Evolutionary conservation across 2,797 vertebrate genomes (phyloP), one percentile per base, ranked within the genome.

Genomic region (Lacerta agilis): DNA sequence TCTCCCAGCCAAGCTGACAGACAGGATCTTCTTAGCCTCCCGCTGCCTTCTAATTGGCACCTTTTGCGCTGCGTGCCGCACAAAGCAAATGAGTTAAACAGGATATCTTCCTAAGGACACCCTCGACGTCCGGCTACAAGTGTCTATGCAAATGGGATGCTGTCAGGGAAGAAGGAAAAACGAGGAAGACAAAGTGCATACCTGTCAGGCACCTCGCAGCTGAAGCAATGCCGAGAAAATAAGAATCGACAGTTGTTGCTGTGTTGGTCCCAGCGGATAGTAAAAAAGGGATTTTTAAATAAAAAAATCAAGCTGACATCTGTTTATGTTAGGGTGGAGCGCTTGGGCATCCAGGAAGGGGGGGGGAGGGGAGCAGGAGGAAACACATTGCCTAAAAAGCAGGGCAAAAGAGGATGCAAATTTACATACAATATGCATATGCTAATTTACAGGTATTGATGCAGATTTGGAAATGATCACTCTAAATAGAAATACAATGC

Each of bases 1-100:
- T 90, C 71, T 87, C 82, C 86, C 27, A 92, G 38, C 79, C 72
- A 85, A 80, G 66, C 78, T 91, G 90, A 94, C 89, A 92, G 94
- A 4, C 85, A 91, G 66, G n/a, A 45, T 88, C 33, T 89, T 92
- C 72, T 92, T 72, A 87, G 82, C 89, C 45, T 27, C 81, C 61
- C 88, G 58, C 78, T 92, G 88, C 80, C 79, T 94, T 93, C 93
- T 95, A 96, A 95, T 95, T 95, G 91, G 71, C 92, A 94, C 84
- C 75, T 94, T 93, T 88, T 88, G 64, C 92, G 86, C 88, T 91
- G 69, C 5, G 33, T 93, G 91, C 84, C 76, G 81, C 92, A 86
- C 78, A 91, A 90, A 86, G 27, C 23, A 93, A 96, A 92, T 17
- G 87, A 89, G 90, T 92, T 91, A 94, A 95, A 80, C 79, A 88